A percentile compares a stretch with the other conserved stretches of the same genome.
Conservation (phyloP, 2,888 invertebrate genomes). For the Drosophila macrospina region DNA sequence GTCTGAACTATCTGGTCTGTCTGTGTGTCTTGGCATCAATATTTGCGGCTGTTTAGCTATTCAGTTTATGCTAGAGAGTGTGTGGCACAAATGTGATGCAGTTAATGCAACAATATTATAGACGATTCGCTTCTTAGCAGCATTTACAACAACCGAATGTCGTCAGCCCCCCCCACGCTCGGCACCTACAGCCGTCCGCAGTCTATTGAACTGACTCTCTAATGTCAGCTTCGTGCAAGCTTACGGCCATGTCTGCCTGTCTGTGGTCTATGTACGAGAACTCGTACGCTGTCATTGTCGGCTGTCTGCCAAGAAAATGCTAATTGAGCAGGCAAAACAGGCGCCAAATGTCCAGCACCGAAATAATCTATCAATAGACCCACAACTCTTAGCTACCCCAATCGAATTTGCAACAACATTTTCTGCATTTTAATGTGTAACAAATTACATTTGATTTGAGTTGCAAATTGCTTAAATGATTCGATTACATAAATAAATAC, state of each 20-base stretch:
- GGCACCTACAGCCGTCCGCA: constrained; percentile 12
- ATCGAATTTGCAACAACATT: constrained; percentile 40
- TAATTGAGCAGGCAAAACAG: constrained; percentile 65
- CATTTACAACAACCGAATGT: constrained; percentile 38
- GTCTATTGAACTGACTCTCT: constrained; percentile 24
- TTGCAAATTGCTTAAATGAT: constrained; percentile 70
- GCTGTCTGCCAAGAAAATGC: constrained; percentile 57
- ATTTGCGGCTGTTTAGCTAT: constrained; percentile 37
- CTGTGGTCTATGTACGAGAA: constrained; percentile 11
- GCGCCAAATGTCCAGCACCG: constrained; percentile 51
- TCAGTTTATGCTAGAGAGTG: constrained; percentile 11
- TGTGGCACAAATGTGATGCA: constrained; percentile 22
- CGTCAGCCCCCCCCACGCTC: constrained; percentile 43
- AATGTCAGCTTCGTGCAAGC: constrained; percentile 59
- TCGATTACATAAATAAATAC: constrained; percentile 55
- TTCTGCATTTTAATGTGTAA: constrained; percentile 49
- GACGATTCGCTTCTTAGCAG: constrained; percentile 4
- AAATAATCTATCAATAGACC: constrained; percentile 63
- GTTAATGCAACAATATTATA: constrained; percentile 32
- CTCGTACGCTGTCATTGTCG: constrained; percentile 19
- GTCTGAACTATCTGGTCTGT: constrained; percentile 35
- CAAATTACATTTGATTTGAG: constrained; percentile 59
- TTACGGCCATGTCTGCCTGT: constrained; percentile 56
- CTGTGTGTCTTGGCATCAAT: constrained; percentile 48
- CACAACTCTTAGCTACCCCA: constrained; percentile 31